A percentile compares a stretch with the other conserved stretches of the same genome.
Evolutionary conservation across 2,797 vertebrate species (phyloP).

Genomic region (Poecilia velifera): DNA sequence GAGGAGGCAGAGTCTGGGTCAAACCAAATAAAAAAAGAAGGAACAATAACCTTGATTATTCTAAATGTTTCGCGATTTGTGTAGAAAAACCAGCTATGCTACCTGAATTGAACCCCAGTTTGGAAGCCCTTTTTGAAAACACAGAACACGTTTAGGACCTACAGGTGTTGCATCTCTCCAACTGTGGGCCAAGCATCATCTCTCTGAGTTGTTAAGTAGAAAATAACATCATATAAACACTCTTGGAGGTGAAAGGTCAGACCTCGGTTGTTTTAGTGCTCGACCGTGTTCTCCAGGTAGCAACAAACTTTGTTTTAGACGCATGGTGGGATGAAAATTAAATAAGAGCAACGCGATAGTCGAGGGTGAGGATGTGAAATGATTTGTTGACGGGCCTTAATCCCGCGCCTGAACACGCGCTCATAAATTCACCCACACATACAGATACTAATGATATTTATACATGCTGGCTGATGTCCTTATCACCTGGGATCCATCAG

Average conservation of each 20-base stretch:
- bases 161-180: not conserved
- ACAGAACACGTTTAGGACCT: not conserved
- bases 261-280: too few species aligned
- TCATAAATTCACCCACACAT: conserved; percentile 5
- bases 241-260: not conserved
- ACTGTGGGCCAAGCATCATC: not conserved
- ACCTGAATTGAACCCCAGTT: too few species aligned
- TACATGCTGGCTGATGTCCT: conserved; percentile 8
- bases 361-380: conserved; percentile 1
- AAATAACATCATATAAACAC: not conserved
- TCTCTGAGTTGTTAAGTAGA: not conserved
- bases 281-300: not conserved
- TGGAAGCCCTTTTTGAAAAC: not conserved
- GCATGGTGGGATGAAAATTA: not conserved
- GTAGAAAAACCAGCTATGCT: too few species aligned
- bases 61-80: too few species aligned
- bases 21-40: too few species aligned
- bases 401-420: conserved; percentile 4
- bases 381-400: conserved; percentile 32
- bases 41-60: too few species aligned
- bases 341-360: not conserved
- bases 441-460: conserved; percentile 11
- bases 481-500: conserved; percentile 42
- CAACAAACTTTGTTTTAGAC: not conserved
- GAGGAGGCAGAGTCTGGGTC: too few species aligned